phyloP scores from a whole-genome alignment of 2,113 vertebrate genomes.

The Meles meles region DNA sequence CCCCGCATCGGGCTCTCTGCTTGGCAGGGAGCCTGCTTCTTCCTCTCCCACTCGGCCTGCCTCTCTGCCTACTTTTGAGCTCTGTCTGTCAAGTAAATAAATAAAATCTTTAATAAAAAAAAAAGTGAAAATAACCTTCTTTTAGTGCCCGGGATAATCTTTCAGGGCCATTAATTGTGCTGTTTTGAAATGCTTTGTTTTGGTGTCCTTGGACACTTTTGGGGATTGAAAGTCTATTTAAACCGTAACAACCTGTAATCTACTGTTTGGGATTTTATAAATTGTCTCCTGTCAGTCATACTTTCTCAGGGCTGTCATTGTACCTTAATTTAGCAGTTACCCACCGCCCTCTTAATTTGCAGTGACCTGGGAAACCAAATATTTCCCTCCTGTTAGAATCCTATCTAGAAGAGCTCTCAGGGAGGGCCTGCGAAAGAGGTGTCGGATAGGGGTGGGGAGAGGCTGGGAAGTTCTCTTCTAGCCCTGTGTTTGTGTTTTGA shows the following conservation, averaged over 20 bases:
- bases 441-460: background rate
- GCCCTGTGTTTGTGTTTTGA: background rate
- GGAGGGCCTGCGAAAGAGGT: background rate
- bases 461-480: background rate
- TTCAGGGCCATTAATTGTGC: background rate
- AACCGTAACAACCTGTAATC: slow-evolving; percentile 5
- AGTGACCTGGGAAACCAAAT: background rate
- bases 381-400: background rate
- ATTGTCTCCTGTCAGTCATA: background rate
- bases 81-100: too few relatives aligned
- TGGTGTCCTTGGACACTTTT: background rate
- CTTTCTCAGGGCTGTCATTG: background rate
- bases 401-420: background rate
- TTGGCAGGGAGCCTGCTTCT: too few relatives aligned
- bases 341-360: slow-evolving; percentile 28
- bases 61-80: too few relatives aligned
- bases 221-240: slow-evolving; percentile 33
- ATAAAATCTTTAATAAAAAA: too few relatives aligned
- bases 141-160: background rate
- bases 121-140: background rate
- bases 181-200: slow-evolving; percentile 21
- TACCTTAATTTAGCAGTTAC: background rate
- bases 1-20: too few relatives aligned
- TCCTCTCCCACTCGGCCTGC: too few relatives aligned
- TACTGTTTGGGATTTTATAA: slow-evolving; percentile 12